Base-by-base conservation (phyloP, 1,140 invertebrate species). In the Neodiprion lecontei region DNA sequence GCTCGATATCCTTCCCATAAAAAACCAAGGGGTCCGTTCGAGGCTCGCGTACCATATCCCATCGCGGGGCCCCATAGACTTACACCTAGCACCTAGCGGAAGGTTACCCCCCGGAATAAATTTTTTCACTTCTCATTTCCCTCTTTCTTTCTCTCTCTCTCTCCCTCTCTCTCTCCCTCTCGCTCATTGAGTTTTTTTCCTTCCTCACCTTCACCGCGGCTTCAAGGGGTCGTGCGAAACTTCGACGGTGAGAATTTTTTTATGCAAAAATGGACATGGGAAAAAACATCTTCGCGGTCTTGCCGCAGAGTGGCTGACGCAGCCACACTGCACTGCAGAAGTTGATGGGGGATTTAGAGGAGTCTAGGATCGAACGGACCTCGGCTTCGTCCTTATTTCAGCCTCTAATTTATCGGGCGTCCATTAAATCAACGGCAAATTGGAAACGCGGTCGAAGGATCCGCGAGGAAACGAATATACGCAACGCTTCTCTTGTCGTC, bases 241-340 rank as follows among this genome's bases (percentile, higher is more conserved):
- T 79, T 72, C 50, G 70, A 79, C 78, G 84, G 83, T 88, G 87
- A 86, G 87, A 87, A 87, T 83, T 87, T 87, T 87, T 87, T 88
- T 86, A 87, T 86, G 84, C 85, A 83, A 87, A 85, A 86, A 83
- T 85, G 86, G 85, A 87, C 86, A 88, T 87, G 86, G 86, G 87
- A 87, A 88, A 87, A 86, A 87, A 86, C 10, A 14, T 70, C 40
- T 17, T 7, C 53, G 53, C n/a, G 53, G 53, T 61, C 53, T 61
- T 61, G 53, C 11, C 8, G n/a, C 53, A 61, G 53, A 61, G 53
- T 61, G 53, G n/a, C 28, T 14, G 53, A 21, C 17, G 0, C 17
- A 21, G 17, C 17, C 17, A 21, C 17, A 21, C 17, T 21, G 17
- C 17, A 21, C 17, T 21, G 17, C 17, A 21, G 17, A 61, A 61